Conservation (phyloP, 2,797 vertebrate species). For the Sebastes iracundus region DNA sequence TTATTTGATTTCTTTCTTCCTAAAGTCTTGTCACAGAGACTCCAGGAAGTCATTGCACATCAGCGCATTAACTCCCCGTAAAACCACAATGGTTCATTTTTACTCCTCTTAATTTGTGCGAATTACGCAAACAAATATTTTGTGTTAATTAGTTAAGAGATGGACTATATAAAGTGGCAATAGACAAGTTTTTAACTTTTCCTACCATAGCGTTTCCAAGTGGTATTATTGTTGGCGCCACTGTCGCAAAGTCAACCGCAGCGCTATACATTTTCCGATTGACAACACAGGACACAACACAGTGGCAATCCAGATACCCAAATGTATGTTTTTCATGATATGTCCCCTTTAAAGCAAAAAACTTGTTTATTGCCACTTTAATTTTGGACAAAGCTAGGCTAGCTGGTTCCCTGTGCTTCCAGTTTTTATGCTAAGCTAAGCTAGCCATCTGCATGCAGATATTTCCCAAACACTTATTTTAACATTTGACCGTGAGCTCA, state of each 20-base stretch:
- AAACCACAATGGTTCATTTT: background rate
- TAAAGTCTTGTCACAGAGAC: background rate
- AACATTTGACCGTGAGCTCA: background rate
- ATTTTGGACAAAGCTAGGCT: background rate
- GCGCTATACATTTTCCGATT: background rate
- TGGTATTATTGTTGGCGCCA: background rate
- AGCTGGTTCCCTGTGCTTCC: background rate
- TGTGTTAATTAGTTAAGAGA: background rate
- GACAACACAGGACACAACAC: background rate
- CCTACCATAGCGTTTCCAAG: rapidly evolving
- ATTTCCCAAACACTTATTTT: constrained; percentile 1
- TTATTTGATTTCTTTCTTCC: background rate
- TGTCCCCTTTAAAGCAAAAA: background rate
- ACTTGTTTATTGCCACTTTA: background rate
- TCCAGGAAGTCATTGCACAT: background rate
- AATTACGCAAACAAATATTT: background rate
- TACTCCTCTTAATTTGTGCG: background rate
- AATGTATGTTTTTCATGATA: background rate
- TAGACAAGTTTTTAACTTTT: background rate
- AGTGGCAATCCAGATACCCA: background rate
- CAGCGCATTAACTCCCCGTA: background rate
- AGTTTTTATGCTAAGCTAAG: background rate
- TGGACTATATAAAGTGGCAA: background rate
- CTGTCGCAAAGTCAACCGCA: background rate
- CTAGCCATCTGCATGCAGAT: background rate